Conservation (phyloP, 2,888 invertebrate genomes). For the Creontiades dilutus region DNA sequence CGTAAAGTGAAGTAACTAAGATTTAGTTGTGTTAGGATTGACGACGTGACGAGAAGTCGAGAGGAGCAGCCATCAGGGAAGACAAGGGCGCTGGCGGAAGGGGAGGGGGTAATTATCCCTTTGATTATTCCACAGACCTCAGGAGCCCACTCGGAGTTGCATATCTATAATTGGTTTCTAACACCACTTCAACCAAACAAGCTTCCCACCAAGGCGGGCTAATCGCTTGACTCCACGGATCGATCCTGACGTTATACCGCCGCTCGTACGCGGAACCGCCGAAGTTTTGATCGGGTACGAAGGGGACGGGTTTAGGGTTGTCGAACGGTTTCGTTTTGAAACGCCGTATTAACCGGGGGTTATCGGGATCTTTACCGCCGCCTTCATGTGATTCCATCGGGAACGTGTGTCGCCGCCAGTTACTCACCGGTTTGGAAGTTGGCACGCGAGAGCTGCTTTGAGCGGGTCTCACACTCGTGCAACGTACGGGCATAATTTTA, state of each 20-base stretch:
- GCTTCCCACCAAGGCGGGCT: background rate
- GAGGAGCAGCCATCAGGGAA: background rate
- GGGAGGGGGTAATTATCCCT: slow-evolving; percentile 34
- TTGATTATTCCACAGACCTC: slow-evolving; percentile 6
- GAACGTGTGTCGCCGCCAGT: background rate
- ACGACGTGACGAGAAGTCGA: slow-evolving; percentile 39
- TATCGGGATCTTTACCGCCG: background rate
- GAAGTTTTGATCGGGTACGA: background rate
- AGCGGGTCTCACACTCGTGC: too few species aligned
- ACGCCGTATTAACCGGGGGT: background rate
- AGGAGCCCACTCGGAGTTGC: slow-evolving; percentile 34
- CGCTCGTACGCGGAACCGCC: background rate
- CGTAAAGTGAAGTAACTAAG: background rate
- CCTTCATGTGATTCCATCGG: background rate
- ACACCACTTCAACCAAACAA: slow-evolving; percentile 26
- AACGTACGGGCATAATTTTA: too few species aligned
- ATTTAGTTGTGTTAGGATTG: slow-evolving; percentile 20
- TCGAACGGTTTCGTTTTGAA: background rate
- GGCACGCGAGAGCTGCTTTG: background rate
- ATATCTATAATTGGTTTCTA: slow-evolving; percentile 37
- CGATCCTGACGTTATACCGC: background rate
- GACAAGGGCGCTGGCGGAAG: too few species aligned
- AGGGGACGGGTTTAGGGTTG: background rate
- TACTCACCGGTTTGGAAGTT: background rate
- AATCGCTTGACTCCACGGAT: background rate